Evolutionary conservation across 2,113 vertebrate genomes (phyloP).

Genomic region (Mesocricetus auratus): DNA sequence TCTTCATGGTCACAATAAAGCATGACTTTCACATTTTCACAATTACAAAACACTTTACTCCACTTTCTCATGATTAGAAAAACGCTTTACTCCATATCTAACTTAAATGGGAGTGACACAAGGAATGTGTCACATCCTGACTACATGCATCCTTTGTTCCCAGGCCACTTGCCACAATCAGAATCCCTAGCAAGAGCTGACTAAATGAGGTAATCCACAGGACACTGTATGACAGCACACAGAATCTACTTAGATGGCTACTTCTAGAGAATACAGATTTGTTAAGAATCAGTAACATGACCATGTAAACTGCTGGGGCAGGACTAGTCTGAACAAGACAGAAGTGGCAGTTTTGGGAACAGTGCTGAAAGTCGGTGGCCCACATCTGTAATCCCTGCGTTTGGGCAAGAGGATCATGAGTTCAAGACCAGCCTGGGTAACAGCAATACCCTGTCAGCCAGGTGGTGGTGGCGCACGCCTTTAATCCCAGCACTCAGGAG

Average conservation of each 20-base stretch:
- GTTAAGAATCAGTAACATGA: background rate
- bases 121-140: background rate
- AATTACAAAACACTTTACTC: background rate
- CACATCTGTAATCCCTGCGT: background rate
- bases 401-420: background rate
- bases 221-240: background rate
- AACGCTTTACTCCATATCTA: background rate
- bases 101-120: background rate
- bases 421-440: background rate
- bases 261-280: background rate
- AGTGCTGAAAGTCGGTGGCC: background rate
- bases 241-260: background rate
- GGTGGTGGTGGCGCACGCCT: too few relatives aligned
- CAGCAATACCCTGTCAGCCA: background rate
- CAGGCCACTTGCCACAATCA: background rate
- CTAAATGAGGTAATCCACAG: background rate
- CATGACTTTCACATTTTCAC: background rate
- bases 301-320: background rate
- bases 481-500: too few relatives aligned
- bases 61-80: too few relatives aligned
- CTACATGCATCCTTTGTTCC: background rate
- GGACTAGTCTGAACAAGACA: background rate
- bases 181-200: background rate
- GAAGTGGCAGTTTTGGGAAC: background rate
- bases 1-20: background rate